phyloP scores from a whole-genome alignment of 2,113 vertebrate genomes.

The Lepisosteus oculatus region DNA sequence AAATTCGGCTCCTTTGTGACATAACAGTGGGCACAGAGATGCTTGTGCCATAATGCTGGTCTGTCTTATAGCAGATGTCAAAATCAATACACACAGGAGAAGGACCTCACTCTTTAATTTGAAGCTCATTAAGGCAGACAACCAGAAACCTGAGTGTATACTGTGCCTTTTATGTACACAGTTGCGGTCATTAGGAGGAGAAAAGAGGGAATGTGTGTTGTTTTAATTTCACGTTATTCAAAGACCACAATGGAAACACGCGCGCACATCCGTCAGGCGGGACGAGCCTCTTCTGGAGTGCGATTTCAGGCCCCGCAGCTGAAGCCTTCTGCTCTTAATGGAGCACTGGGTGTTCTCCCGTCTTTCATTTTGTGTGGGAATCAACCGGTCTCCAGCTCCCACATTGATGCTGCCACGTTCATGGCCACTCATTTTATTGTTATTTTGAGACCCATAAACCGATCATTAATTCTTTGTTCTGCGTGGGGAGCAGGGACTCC shows the following conservation, averaged over 20 bases:
- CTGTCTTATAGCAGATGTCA: conserved; percentile 36
- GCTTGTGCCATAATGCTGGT: conserved; percentile 21
- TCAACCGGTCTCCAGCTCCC: too few relatives aligned
- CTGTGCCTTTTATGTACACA: not conserved
- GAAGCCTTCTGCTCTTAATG: too few relatives aligned
- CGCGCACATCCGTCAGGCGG: too few relatives aligned
- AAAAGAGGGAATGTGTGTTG: conserved; percentile 11
- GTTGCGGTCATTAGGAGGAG: not conserved
- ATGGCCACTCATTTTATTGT: not conserved
- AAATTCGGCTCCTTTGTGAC: too few relatives aligned
- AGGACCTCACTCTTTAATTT: conserved; percentile 21
- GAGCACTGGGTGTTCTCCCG: too few relatives aligned
- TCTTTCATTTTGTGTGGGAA: too few relatives aligned
- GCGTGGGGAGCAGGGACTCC: not conserved
- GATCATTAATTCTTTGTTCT: not conserved
- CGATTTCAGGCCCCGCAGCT: too few relatives aligned
- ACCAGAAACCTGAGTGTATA: conserved; percentile 18
- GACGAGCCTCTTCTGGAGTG: too few relatives aligned
- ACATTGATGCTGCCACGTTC: too few relatives aligned
- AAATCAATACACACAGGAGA: conserved; percentile 40
- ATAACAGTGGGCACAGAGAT: too few relatives aligned
- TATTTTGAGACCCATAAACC: conserved; percentile 22
- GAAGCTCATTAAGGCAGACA: conserved; percentile 2
- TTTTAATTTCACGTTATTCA: conserved; percentile 9
- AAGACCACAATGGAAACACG: too few relatives aligned